These are phyloP conservation scores for Eleutherodactylus coqui DNA, from an alignment of 2,797 vertebrate species.

Conservation along the genomic window DNA sequence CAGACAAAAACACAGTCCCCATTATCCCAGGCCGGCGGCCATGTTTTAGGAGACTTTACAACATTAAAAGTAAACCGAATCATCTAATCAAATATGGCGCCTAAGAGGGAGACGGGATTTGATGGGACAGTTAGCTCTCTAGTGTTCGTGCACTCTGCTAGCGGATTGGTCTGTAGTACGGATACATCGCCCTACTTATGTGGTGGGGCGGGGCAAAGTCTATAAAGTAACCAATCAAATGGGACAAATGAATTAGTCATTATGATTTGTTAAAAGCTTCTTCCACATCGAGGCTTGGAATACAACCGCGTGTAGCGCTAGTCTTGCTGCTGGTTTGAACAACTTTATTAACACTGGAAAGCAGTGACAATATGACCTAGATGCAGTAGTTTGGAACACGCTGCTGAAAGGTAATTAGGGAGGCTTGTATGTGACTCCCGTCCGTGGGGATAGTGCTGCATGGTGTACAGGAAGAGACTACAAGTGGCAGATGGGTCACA, in stretches of 20 bases:
- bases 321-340: neutral
- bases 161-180: neutral
- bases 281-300: slow-evolving; percentile 42
- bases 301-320: slow-evolving; percentile 1
- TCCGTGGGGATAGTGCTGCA: neutral
- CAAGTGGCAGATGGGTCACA: neutral
- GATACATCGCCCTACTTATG: neutral
- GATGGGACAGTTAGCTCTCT: neutral
- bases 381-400: neutral
- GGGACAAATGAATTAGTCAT: accelerated
- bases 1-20: neutral
- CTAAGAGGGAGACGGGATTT: neutral
- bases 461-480: neutral
- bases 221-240: slow-evolving; percentile 1
- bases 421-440: neutral
- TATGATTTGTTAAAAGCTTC: neutral
- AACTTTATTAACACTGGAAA: slow-evolving; percentile 4
- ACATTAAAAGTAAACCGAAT: neutral
- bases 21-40: neutral
- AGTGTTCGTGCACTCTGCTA: neutral
- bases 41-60: neutral
- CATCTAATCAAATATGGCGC: neutral
- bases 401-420: too few relatives aligned
- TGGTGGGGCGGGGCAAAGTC: neutral
- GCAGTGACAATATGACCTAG: neutral